phyloP scores from a whole-genome alignment of 2,113 vertebrate species.

The Etheostoma cragini region DNA sequence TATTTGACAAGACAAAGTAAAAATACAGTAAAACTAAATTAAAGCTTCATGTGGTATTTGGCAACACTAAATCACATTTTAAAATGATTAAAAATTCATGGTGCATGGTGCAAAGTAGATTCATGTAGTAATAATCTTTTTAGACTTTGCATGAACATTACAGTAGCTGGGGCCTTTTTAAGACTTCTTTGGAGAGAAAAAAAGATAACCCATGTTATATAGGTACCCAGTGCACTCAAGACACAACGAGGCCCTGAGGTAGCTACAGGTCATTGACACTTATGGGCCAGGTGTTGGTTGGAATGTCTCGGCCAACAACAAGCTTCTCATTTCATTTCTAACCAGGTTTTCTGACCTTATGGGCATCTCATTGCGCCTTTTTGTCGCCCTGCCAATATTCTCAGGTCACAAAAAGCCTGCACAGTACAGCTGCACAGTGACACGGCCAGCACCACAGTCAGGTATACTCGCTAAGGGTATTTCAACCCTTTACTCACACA shows the following conservation, averaged over 20 bases:
- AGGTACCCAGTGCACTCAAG: conserved; percentile 24
- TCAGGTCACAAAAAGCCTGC: neutral
- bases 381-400: neutral
- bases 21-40: conserved; percentile 8
- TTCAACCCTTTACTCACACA: neutral
- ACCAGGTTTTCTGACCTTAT: conserved; percentile 47
- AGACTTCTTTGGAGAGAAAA: neutral
- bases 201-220: conserved; percentile 2
- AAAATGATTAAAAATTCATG: conserved; percentile 30
- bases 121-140: neutral
- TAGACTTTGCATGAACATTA: conserved; percentile 3
- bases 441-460: neutral
- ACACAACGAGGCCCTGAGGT: conserved; percentile 30
- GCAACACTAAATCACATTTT: neutral
- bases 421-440: neutral
- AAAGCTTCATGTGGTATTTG: neutral
- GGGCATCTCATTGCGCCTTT: conserved; percentile 9
- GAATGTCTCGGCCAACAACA: conserved; percentile 52
- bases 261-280: conserved; percentile 22
- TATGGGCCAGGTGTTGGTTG: conserved; percentile 43
- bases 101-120: conserved; percentile 9
- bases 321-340: conserved; percentile 55
- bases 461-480: neutral
- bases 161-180: neutral
- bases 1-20: conserved; percentile 7